phyloP scores from a whole-genome alignment of 2,113 vertebrate genomes.

The Entelurus aequoreus region DNA sequence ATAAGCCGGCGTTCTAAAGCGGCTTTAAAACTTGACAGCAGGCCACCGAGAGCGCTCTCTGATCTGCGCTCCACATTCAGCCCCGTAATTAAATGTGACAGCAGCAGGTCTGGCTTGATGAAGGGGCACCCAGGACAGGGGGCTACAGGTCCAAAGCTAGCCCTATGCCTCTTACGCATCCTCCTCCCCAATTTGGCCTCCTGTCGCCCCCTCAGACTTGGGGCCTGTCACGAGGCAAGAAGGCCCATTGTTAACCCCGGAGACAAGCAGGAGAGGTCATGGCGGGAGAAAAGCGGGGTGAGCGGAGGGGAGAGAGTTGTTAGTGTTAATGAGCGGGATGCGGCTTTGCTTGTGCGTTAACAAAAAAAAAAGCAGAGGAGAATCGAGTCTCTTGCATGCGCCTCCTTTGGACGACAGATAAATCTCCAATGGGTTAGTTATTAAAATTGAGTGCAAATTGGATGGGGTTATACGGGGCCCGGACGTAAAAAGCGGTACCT shows the following conservation, averaged over 20 bases:
- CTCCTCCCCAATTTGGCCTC: constrained; percentile 23
- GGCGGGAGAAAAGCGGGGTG: constrained; percentile 33
- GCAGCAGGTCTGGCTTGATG: constrained; percentile 37
- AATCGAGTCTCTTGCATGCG: constrained; percentile 15
- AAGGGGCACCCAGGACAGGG: constrained; percentile 41
- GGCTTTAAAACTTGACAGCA: constrained; percentile 31
- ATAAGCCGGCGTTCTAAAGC: constrained; percentile 9
- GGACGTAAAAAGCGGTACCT: constrained; percentile 70
- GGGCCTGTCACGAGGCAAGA: constrained; percentile 51
- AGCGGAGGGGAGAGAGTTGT: constrained; percentile 21
- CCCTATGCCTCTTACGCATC: constrained; percentile 12
- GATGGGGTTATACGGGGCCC: constrained; percentile 14
- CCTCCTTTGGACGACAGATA: not conserved
- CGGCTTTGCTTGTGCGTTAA: constrained; percentile 36
- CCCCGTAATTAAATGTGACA: constrained; percentile 63
- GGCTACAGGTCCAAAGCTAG: constrained; percentile 26
- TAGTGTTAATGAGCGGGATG: constrained; percentile 55
- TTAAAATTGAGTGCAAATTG: constrained; percentile 5
- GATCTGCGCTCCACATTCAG: constrained; percentile 58
- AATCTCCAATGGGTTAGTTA: not conserved
- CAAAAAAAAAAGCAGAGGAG: constrained; percentile 24
- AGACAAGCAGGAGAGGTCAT: constrained; percentile 41
- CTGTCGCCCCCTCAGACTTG: constrained; percentile 37
- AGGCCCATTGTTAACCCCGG: constrained; percentile 54
- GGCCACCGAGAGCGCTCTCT: constrained; percentile 29